Percentiles rank a stretch among this genome's conserved stretches.
These are phyloP conservation scores for Corapipo altera DNA, from an alignment of 2,113 vertebrate genomes.

Conservation along the genomic window DNA sequence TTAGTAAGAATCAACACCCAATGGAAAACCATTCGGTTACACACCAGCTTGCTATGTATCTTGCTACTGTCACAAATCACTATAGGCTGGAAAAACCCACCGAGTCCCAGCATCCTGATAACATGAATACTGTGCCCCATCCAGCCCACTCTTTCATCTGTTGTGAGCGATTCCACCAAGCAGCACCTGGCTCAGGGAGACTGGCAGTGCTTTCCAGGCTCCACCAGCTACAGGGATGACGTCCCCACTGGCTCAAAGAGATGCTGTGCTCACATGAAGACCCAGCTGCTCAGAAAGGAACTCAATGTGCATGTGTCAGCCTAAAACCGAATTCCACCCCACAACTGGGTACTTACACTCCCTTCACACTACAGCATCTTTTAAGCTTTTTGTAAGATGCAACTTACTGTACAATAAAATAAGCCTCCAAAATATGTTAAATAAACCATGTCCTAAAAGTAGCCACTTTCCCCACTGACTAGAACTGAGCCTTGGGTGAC, in stretches of 20 bases:
- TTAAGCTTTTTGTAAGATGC: neutral
- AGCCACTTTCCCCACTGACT: neutral
- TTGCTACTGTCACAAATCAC: neutral
- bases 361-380: neutral
- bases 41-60: too few relatives aligned
- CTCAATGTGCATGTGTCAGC: rapidly evolving
- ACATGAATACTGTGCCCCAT: rapidly evolving
- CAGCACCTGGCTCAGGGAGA: neutral
- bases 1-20: neutral
- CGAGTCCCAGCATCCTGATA: neutral
- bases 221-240: rapidly evolving
- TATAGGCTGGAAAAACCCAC: rapidly evolving
- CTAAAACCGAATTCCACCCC: neutral
- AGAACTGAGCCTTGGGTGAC: neutral
- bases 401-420: neutral
- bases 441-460: neutral
- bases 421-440: neutral
- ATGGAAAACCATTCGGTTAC: neutral
- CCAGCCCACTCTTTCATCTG: rapidly evolving
- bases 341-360: neutral
- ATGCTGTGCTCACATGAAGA: neutral
- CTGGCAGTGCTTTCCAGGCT: neutral
- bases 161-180: rapidly evolving
- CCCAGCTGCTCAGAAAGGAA: neutral
- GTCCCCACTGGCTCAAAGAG: neutral